A percentile compares a stretch with the other conserved stretches of the same genome.
These are phyloP conservation scores for Isotomurus palustris DNA, from an alignment of 2,888 invertebrate genomes.

Conservation along the genomic window DNA sequence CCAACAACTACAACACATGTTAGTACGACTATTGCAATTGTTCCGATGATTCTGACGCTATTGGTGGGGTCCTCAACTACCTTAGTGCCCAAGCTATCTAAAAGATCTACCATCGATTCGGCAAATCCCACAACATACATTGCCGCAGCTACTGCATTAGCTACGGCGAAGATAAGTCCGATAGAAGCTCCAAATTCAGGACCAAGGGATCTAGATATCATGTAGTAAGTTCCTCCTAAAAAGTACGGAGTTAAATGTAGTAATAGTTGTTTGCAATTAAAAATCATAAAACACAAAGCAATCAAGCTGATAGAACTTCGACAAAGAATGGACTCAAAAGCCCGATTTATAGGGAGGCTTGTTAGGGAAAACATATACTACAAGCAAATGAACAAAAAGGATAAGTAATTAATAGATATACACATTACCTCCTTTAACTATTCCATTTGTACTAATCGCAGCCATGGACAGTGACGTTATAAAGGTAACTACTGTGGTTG, in stretches of 20 bases:
- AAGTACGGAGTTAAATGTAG: too few species aligned
- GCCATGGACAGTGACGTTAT: conserved; percentile 96
- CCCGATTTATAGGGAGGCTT: too few species aligned
- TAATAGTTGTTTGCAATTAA: too few species aligned
- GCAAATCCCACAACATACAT: conserved; percentile 59
- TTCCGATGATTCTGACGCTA: conserved; percentile 54
- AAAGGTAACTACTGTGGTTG: conserved; percentile 77
- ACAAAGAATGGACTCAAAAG: too few species aligned
- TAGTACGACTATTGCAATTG: conserved; percentile 52
- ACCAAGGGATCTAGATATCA: conserved; percentile 94
- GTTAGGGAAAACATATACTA: too few species aligned
- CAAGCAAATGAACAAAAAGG: too few species aligned
- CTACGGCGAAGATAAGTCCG: conserved; percentile 57
- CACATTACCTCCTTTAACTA: conserved; percentile 86
- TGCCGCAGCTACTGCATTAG: conserved; percentile 53
- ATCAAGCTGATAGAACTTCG: too few species aligned
- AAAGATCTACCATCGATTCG: conserved; percentile 59
- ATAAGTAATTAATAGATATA: too few species aligned
- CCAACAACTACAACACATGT: conserved; percentile 56
- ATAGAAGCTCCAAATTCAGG: conserved; percentile 82
- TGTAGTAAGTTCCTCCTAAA: conserved; percentile 95
- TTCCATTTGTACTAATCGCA: conserved; percentile 96
- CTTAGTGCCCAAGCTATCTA: conserved; percentile 56
- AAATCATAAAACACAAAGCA: too few species aligned
- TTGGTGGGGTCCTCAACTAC: conserved; percentile 64